Evolutionary conservation across 2,113 vertebrate genomes (phyloP).

Genomic region (Poeciliopsis retropinna): DNA sequence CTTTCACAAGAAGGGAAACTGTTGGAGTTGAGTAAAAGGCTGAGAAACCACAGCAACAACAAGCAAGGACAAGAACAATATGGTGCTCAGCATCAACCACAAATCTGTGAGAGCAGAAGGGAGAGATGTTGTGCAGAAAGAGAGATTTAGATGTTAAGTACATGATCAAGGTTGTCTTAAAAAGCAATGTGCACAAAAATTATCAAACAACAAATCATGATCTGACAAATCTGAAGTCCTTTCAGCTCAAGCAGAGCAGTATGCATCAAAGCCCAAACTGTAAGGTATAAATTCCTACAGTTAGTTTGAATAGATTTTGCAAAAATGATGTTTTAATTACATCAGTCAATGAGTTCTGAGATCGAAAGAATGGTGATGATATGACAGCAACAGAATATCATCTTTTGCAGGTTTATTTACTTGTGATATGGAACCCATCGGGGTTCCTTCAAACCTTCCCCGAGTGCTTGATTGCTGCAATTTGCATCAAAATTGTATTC

Average conservation of each 20-base stretch:
- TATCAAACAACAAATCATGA: too few relatives aligned
- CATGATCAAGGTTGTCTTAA: conserved; percentile 8
- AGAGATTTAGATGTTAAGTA: conserved; percentile 35
- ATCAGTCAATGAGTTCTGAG: not conserved
- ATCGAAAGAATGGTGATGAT: not conserved
- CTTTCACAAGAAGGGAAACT: conserved; percentile 36
- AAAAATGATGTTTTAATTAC: too few relatives aligned
- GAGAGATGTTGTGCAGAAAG: conserved; percentile 5
- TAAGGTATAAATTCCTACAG: too few relatives aligned
- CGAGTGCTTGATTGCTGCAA: not conserved
- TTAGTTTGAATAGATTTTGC: too few relatives aligned
- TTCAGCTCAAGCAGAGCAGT: too few relatives aligned
- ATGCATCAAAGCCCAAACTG: too few relatives aligned
- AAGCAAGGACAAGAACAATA: conserved; percentile 39
- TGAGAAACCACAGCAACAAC: conserved; percentile 26
- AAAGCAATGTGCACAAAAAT: too few relatives aligned
- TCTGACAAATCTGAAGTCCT: too few relatives aligned
- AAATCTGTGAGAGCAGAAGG: conserved; percentile 22
- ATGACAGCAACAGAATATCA: conserved; percentile 11
- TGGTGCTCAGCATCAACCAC: conserved; percentile 28
- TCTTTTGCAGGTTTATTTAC: not conserved
- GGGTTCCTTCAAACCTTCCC: conserved; percentile 3
- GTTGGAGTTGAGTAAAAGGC: conserved; percentile 35
- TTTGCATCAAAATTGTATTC: conserved; percentile 19
- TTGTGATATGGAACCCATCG: not conserved